Evolutionary conservation across 2,888 invertebrate genomes (phyloP), one percentile per base, ranked within the genome.

Genomic region (Epistrophella euchroma): DNA sequence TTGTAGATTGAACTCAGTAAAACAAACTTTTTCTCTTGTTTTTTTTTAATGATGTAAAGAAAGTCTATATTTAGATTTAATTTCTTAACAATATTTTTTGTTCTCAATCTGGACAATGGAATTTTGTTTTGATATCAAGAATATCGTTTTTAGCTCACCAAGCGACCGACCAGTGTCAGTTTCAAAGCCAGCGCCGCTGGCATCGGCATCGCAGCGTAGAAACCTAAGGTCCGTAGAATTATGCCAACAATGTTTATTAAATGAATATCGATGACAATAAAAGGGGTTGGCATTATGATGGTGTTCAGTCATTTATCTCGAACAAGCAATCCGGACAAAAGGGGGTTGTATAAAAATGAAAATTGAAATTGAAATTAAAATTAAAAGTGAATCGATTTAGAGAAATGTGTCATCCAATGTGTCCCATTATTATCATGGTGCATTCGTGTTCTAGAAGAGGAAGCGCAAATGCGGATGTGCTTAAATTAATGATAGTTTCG

Each of bases 361-460:
- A 73, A 60, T 73, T n/a, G 37, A 50, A 73, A 60, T 73, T n/a
- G 37, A 50, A 74, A 62, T 74, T 25, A 17, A 73, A 76, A 76
- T 58, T 70, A 70, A 70, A 76, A 72, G 56, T 64, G 64, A 72
- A 78, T 72, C 72, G 64, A 78, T 78, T 78, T 64, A 72, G 64
- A 72, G 5, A 52, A 47, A 43, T 78, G 72, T 78, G 64, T 47
- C 72, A 72, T 47, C 72, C 64, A 40, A 40, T 10, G 19, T 47
- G 37, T 25, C 40, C 35, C 25, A n/a, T 22, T 13, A 15, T 55
- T 15, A n/a, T 17, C 1, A 62, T 7, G 3, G 17, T 78, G 11
- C 64, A 47, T 45, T 71, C 37, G 64, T 58, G 25, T 47, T 66
- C 55, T 15, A 43, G 45, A 22, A 37, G 25, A 60, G 22, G 40